Conservation (phyloP, 2,113 vertebrate species). For the Suricata suricatta region DNA sequence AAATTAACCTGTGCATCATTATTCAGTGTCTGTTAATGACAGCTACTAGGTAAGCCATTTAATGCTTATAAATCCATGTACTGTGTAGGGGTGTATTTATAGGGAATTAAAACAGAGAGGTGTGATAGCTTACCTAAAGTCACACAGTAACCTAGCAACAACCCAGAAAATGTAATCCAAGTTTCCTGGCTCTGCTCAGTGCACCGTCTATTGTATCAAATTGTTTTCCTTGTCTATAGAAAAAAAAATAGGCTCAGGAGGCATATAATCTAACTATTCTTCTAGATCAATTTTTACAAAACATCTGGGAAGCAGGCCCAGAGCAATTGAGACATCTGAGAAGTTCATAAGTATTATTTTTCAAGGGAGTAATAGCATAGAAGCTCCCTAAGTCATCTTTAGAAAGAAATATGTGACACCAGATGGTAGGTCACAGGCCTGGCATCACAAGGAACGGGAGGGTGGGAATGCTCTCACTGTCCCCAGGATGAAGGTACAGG, state of each 20-base stretch:
- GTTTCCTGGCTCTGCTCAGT: neutral
- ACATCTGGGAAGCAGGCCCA: constrained; percentile 69
- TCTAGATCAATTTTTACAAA: constrained; percentile 62
- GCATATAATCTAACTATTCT: constrained; percentile 64
- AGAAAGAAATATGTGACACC: constrained; percentile 55
- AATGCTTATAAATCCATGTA: neutral
- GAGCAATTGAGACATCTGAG: constrained; percentile 62
- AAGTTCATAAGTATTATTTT: constrained; percentile 69
- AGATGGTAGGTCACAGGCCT: constrained; percentile 64
- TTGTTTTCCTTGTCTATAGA: constrained; percentile 20
- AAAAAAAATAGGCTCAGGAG: constrained; percentile 34
- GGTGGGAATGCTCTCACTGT: constrained; percentile 27
- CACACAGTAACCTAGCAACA: constrained; percentile 13
- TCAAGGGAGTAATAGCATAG: constrained; percentile 49
- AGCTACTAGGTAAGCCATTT: neutral
- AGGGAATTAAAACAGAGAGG: constrained; percentile 14
- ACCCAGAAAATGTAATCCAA: neutral
- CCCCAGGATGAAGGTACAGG: neutral
- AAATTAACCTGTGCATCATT: neutral
- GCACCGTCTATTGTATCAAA: neutral
- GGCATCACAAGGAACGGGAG: neutral
- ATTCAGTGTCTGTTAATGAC: neutral
- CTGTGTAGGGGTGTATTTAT: neutral
- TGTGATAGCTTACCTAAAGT: neutral
- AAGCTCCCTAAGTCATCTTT: constrained; percentile 50